Conservation (phyloP, 2,888 invertebrate species). For the Lasius fuliginosus region DNA sequence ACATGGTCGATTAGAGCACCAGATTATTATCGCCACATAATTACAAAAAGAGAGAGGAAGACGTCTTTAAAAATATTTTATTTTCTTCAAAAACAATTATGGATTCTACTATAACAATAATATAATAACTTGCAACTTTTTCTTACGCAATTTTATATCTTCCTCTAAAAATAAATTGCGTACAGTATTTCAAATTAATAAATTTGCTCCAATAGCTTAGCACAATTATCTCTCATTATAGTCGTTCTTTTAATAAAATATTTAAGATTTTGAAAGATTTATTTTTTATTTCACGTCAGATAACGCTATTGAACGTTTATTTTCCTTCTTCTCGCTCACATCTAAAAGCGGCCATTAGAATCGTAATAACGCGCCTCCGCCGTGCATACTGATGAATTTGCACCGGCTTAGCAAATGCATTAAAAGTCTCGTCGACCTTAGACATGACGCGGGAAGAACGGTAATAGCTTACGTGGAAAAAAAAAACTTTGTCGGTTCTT, state of each 20-base stretch:
- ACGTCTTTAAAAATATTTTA: background rate
- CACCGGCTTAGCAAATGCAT: slow-evolving; percentile 43
- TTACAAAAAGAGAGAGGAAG: background rate
- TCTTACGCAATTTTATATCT: background rate
- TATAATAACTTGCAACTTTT: background rate
- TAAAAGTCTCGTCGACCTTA: slow-evolving; percentile 49
- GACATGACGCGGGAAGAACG: slow-evolving; percentile 6
- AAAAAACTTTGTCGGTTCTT: slow-evolving; percentile 28
- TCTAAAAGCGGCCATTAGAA: slow-evolving; percentile 25
- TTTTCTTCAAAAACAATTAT: background rate
- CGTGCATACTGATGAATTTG: slow-evolving; percentile 46
- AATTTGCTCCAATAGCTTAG: background rate
- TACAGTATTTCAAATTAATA: background rate
- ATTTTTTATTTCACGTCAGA: background rate
- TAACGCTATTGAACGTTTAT: slow-evolving; percentile 2
- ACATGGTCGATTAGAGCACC: background rate
- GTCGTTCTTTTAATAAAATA: background rate
- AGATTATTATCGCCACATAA: background rate
- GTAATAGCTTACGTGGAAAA: slow-evolving; percentile 26
- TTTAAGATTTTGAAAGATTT: background rate
- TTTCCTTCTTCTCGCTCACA: background rate
- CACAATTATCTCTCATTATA: background rate
- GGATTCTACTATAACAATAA: background rate
- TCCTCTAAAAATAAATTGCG: background rate
- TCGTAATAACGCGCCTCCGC: slow-evolving; percentile 44